Evolutionary conservation across 1,140 invertebrate species (phyloP).

Genomic region (Scaptomyza hsui): DNA sequence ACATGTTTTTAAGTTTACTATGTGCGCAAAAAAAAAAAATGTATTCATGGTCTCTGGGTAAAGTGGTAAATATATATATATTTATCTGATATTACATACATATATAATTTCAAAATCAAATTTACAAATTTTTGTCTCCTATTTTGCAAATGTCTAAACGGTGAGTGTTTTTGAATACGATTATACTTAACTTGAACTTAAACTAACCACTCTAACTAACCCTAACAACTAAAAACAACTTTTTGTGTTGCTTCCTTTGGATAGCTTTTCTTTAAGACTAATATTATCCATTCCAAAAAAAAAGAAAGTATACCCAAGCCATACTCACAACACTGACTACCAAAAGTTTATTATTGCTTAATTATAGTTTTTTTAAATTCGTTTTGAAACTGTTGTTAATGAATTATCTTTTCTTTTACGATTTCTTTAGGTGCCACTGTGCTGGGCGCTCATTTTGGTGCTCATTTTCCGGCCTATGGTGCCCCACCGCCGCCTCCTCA

Average conservation of each 20-base stretch:
- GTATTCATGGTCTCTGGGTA: slow-evolving; percentile 77
- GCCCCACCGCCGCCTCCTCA: slow-evolving; percentile 71
- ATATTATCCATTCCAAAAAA: slow-evolving; percentile 10
- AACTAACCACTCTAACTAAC: slow-evolving; percentile 35
- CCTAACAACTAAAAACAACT: slow-evolving; percentile 41
- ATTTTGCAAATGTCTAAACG: slow-evolving; percentile 81
- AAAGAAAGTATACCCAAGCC: slow-evolving; percentile 32
- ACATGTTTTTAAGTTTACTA: slow-evolving; percentile 64
- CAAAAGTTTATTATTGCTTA: slow-evolving; percentile 16
- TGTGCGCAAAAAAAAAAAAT: slow-evolving; percentile 66
- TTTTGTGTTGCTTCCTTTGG: slow-evolving; percentile 38
- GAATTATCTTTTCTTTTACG: not conserved
- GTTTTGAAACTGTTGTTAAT: not conserved
- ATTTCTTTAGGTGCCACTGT: slow-evolving; percentile 65
- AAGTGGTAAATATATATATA: slow-evolving; percentile 59
- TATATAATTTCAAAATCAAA: slow-evolving; percentile 50
- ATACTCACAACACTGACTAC: slow-evolving; percentile 69
- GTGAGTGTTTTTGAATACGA: slow-evolving; percentile 82
- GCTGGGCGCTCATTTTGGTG: slow-evolving; percentile 71
- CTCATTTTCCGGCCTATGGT: slow-evolving; percentile 66
- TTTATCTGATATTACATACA: slow-evolving; percentile 42
- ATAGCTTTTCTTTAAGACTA: slow-evolving; percentile 29
- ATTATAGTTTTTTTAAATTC: slow-evolving; percentile 6
- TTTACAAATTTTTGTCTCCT: slow-evolving; percentile 61
- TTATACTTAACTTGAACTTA: slow-evolving; percentile 56